Evolutionary conservation across 64 coral and sea anemone species (phyloP), one percentile per base, ranked within the genome.

Genomic region (Montipora cactus): DNA sequence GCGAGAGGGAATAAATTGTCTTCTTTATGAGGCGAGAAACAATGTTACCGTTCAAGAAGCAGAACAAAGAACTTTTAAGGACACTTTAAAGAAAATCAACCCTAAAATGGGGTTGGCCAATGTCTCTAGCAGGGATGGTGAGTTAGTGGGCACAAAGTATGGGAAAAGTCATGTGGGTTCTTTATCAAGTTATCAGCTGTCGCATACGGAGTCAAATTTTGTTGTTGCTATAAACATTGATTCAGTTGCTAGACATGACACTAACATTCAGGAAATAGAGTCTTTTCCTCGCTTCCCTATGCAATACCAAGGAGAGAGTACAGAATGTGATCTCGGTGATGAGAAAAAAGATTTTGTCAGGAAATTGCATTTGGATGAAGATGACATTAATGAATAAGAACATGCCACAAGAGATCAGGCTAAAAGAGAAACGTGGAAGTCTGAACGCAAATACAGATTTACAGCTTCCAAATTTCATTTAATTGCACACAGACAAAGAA

Each of bases 21-120:
- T 67, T 19, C 64, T 92, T 7, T 92, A 92, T 76, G 81, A 92
- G 8, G 81, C 81, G 14, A 76, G 81, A 44, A 84, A 87, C 7
- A 87, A 79, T 76, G 15, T 62, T 19, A 64, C 18, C 37, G 28
- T 72, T 9, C 20, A 93, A 8, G 52, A 21, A 47, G 58, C 22
- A 6, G 80, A 84, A 77, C 77, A 67, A 78, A 57, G 66, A 80
- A 71, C 67, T 68, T 91, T 91, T 49, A 91, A 68, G 49, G 1
- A 51, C n/a, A 68, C 44, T 16, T 79, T 91, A 69, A 67, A 18
- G 67, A 66, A 22, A 16, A 93, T 93, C 11, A 87, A 93, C 37
- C 73, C 74, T 7, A 78, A 75, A 87, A 85, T 92, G 68, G 81
- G 81, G 59, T 51, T 87, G 16, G 74, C 57, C 10, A 81, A 69